phyloP scores from a whole-genome alignment of 2,113 vertebrate species.

The Ailuropoda melanoleuca region DNA sequence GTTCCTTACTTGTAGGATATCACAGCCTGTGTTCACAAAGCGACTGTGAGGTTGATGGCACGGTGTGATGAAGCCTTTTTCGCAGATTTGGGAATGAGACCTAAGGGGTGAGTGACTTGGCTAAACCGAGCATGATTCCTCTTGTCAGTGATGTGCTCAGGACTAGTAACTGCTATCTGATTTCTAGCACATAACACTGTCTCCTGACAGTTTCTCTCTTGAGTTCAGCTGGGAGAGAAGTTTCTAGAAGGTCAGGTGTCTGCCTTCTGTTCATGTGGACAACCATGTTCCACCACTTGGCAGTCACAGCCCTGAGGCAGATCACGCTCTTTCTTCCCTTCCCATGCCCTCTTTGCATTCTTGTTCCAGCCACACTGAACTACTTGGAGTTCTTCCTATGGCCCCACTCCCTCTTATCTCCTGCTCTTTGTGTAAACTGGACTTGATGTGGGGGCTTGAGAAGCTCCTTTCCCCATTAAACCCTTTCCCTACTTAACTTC shows the following conservation, averaged over 20 bases:
- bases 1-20: not conserved
- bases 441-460: not conserved
- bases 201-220: not conserved
- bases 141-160: not conserved
- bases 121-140: not conserved
- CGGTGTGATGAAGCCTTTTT: not conserved
- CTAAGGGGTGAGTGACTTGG: not conserved
- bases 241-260: not conserved
- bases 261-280: not conserved
- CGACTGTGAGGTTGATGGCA: not conserved
- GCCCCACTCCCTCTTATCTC: not conserved
- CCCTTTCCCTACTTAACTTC: not conserved
- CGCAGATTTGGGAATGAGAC: not conserved
- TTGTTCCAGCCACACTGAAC: not conserved
- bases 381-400: not conserved
- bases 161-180: not conserved
- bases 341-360: not conserved
- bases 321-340: not conserved
- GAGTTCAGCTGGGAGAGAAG: not conserved
- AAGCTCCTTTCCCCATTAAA: not conserved
- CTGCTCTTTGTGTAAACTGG: not conserved
- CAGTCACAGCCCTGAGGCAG: not conserved
- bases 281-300: not conserved
- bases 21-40: not conserved
- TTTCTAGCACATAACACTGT: not conserved